phyloP scores from a whole-genome alignment of 1,140 invertebrate genomes.

The Apis laboriosa region DNA sequence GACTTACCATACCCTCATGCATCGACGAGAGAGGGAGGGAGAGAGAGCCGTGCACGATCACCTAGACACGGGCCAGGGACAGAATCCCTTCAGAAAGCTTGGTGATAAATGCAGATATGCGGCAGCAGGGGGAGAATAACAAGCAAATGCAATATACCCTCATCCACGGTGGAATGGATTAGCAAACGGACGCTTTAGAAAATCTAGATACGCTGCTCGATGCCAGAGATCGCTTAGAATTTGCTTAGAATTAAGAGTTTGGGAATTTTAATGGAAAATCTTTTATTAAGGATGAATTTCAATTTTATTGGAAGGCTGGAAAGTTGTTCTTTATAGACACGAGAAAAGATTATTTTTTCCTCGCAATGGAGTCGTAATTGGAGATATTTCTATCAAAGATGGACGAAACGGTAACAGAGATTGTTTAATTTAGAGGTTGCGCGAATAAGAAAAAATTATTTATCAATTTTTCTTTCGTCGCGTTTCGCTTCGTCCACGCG shows the following conservation, averaged over 20 bases:
- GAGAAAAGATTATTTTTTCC: too few species aligned
- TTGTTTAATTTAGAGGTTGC: too few species aligned
- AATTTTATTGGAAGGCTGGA: too few species aligned
- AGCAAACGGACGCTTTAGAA: neutral
- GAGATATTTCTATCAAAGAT: too few species aligned
- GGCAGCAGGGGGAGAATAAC: constrained; percentile 42
- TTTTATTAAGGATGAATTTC: neutral
- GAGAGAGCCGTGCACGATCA: constrained; percentile 34
- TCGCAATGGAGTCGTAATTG: too few species aligned
- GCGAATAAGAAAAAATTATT: too few species aligned
- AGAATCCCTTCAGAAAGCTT: constrained; percentile 53
- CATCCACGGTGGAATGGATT: constrained; percentile 22
- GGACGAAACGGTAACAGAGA: too few species aligned
- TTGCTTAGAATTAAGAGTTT: neutral
- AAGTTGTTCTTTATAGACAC: too few species aligned
- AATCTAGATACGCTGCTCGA: neutral
- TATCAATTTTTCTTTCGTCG: neutral
- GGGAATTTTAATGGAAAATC: neutral
- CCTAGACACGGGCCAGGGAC: constrained; percentile 42
- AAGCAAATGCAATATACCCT: constrained; percentile 65
- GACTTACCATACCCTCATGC: constrained; percentile 55
- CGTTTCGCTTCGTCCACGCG: neutral
- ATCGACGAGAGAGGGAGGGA: neutral
- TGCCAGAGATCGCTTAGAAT: neutral
- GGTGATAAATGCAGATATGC: constrained; percentile 66